Evolutionary conservation across 2,113 vertebrate genomes (phyloP).

Genomic region (Heterotis niloticus): DNA sequence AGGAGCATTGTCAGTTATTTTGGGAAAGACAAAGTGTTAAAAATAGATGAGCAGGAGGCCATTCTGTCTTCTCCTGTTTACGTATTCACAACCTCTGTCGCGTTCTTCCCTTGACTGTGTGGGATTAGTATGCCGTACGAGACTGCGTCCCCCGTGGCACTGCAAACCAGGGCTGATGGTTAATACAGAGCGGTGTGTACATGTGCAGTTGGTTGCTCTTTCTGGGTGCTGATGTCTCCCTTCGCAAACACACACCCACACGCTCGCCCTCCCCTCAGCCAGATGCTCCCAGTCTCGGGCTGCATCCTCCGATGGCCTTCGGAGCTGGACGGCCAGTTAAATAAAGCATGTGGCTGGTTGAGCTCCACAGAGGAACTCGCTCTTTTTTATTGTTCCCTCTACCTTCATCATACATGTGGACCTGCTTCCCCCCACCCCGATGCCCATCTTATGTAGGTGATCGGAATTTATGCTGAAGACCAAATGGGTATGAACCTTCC

Average conservation of each 20-base stretch:
- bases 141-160: not conserved
- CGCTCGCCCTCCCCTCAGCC: not conserved
- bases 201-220: not conserved
- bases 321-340: too few species aligned
- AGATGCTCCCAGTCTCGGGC: conserved; percentile 6
- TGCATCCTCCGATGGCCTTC: too few species aligned
- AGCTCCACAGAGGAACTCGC: too few species aligned
- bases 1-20: conserved; percentile 38
- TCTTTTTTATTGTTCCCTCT: not conserved
- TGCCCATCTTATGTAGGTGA: not conserved
- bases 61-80: not conserved
- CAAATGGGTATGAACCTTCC: too few species aligned
- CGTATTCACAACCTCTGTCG: not conserved
- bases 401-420: not conserved
- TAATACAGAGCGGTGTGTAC: not conserved
- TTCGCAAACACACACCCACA: not conserved
- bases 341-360: too few species aligned
- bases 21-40: conserved; percentile 39
- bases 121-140: conserved; percentile 14
- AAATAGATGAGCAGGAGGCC: conserved; percentile 37
- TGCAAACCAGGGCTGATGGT: not conserved
- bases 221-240: not conserved
- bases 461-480: too few species aligned
- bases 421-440: not conserved
- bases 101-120: not conserved